Base-by-base conservation (phyloP, 2,888 invertebrate species). In the Eudemis profundana region DNA sequence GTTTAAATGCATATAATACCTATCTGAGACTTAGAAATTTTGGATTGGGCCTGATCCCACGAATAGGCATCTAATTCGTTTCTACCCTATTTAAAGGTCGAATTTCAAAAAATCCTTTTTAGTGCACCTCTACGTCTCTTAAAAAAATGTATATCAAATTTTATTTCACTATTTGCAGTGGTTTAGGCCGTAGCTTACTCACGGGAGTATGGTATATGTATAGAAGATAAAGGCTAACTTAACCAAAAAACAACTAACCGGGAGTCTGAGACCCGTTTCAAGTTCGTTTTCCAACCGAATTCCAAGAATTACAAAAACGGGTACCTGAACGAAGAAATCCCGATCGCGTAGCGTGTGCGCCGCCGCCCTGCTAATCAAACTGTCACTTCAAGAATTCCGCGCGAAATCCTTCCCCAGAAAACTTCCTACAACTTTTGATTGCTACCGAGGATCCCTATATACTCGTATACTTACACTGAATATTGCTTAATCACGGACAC, bases 351-450 rank as follows among this genome's bases (percentile, higher is more conserved):
- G 89, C 90, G 89, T 89, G 87, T 89, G 89, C 90, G 85, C 87
- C 84, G 85, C 87, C 84, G 82, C 83, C 87, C 91, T 85, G 91
- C 91, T 92, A 92, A 92, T 92, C 91, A 92, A 92, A 92, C 90
- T 92, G 92, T 92, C 92, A 91, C 90, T 89, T 85, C 82, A 91
- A 91, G 92, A 92, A 92, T 92, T 89, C 90, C 88, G 82, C 83
- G 89, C 84, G 86, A 85, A 90, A 89, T 89, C 87, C 89, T 84
- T 80, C 81, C 83, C 83, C 82, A 86, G 90, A 88, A 90, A 89
- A 90, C 88, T 90, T 87, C 73, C 81, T 81, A 81, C 84, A 90
- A 90, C 90, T 90, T 90, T 89, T 90, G 90, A 90, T 90, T 90
- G 90, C 87, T 83, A 83, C 79, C 76, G 82, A 86, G 85, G 82